Evolutionary conservation across 2,113 vertebrate species (phyloP), one percentile per base, ranked within the genome.

Genomic region (Xiphophorus hellerii): DNA sequence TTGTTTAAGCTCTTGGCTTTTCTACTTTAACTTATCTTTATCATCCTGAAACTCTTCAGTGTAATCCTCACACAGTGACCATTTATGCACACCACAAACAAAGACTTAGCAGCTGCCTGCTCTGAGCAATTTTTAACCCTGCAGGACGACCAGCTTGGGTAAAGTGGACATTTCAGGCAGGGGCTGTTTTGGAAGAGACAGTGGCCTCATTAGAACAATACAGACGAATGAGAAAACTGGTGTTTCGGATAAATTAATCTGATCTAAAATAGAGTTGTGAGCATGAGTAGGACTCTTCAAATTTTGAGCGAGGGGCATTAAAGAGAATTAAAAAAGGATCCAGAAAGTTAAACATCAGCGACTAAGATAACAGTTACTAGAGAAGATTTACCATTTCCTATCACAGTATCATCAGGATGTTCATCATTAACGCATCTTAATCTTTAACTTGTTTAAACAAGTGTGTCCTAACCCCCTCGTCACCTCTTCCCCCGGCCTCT

Each of bases 61-160:
- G 29, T 31, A 54, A 69, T 48, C 27, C 14, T 17, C 14, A 5
- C 64, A 17, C 8, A 29, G 67, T 58, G 51, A n/a, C 44, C 29
- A 58, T 29, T 69, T 54, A 54, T 29, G 29, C 67, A 30, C 12
- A 44, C 37, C n/a, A 68, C 39, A 68, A 68, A 51, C 65, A 67
- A 8, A 48, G 28, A 68, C 15, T 48, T 17, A 29, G n/a, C 67
- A 33, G 29, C 28, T 33, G 44, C 28, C 17, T 33, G 44, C 29
- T 14, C 29, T 51, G 9, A 25, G 17, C 10, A 30, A 22, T 51
- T 69, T 51, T 30, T 51, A 66, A 27, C 33, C 25, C 28, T 15
- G 14, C n/a, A 29, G 13, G 6, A 14, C 25, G 20, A 31, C 10
- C 15, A 31, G 22, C 11, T 51, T 25, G 28, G 31, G 29, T 10